phyloP scores from a whole-genome alignment of 1,140 invertebrate genomes.

The Apis florea region DNA sequence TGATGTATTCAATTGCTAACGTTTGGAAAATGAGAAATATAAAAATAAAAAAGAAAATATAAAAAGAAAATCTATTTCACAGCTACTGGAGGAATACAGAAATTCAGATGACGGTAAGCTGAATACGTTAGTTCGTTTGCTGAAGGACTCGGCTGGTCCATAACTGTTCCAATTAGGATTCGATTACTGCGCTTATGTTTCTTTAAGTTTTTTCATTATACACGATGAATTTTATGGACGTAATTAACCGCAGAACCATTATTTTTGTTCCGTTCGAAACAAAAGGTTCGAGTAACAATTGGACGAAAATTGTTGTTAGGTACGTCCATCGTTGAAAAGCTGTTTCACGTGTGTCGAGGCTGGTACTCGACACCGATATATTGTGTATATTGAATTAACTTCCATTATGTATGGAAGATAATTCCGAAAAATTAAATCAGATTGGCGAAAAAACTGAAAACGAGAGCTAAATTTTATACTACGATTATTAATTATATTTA shows the following conservation, averaged over 20 bases:
- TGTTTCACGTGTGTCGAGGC: not conserved
- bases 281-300: not conserved
- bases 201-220: not conserved
- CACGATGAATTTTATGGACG: not conserved
- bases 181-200: constrained; percentile 31
- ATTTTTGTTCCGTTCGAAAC: constrained; percentile 17
- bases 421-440: not conserved
- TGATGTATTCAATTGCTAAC: not conserved
- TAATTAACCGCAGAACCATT: constrained; percentile 27
- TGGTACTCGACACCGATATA: constrained; percentile 18
- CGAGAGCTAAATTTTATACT: not conserved
- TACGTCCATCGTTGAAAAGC: constrained; percentile 37
- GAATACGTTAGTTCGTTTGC: constrained; percentile 81
- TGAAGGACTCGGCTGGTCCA: constrained; percentile 69
- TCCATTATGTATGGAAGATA: not conserved
- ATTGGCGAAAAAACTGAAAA: not conserved
- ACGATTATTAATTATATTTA: not conserved
- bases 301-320: constrained; percentile 27
- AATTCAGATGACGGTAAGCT: constrained; percentile 83
- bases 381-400: not conserved
- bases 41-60: not conserved
- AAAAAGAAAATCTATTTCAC: constrained; percentile 62
- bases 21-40: not conserved
- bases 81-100: constrained; percentile 85
- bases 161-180: constrained; percentile 11